Evolutionary conservation across 2,113 vertebrate genomes (phyloP), one percentile per base, ranked within the genome.

Genomic region (Orthochromis malagaraziensis): DNA sequence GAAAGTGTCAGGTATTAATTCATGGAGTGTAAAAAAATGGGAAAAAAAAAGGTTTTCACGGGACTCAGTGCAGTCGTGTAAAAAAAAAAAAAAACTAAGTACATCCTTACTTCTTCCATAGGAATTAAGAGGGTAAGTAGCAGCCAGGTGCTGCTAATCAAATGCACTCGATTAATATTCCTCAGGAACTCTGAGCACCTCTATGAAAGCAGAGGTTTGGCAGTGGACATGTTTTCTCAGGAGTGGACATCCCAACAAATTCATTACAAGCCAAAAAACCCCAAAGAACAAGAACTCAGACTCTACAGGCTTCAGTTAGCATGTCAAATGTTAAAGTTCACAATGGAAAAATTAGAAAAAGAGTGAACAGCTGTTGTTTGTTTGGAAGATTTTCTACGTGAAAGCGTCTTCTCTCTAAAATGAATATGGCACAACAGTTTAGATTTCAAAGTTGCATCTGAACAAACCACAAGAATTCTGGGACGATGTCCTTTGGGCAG

Each of bases 291-390:
- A 73, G 21, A 29, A 45, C 14, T 17, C 40, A 29, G 40, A 47
- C 40, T 45, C 68, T 7, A 29, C 68, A 75, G 40, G 24, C 40
- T 47, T 47, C 40, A 75, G 68, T 75, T 75, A 75, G 14, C 9
- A 47, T 26, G 40, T 45, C 24, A 47, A 75, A 75, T 47, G 4
- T 75, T 75, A 29, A 75, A 75, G 68, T 75, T 75, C 68, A 29
- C 42, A 17, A 47, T 10, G 24, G 24, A 11, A 47, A 26, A 29
- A 49, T 75, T 3, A 31, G 42, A 75, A 75, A 47, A 29, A 47
- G 24, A 29, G 9, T 17, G 68, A 45, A 29, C 13, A 45, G 42
- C 5, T 73, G 38, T 42, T 40, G n/a, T 40, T 40, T 73, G 8
- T 73, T 75, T 47, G 42, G 42, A 47, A 2, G 40, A 16, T 17